Evolutionary conservation across 2,113 vertebrate species (phyloP), one percentile per base, ranked within the genome.

Genomic region (Hucho hucho): DNA sequence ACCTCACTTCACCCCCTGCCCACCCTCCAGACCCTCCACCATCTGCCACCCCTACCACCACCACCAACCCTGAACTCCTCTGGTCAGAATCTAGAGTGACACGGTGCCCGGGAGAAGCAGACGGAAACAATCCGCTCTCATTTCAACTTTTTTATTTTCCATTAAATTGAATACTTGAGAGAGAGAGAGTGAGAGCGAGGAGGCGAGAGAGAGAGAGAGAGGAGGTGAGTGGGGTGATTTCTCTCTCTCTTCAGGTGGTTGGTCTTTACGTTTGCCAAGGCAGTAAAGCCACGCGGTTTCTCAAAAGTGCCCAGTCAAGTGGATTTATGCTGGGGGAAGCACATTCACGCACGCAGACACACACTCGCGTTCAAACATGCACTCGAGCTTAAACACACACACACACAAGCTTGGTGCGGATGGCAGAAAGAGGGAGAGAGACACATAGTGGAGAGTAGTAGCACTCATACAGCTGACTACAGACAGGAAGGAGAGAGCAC

Each of bases 81-180:
- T 87, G 86, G 88, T 90, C 88, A 87, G 85, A 82, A 78, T 75
- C 49, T 53, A 18, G 79, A 74, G 71, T 69, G 85, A 84, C 79
- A 72, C 72, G 24, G 28, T 77, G 70, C 76, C 64, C 76, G 67
- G 77, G 69, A 59, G 28, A 24, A 63, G 47, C 69, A 71, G 76
- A 81, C 7, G 61, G 73, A 81, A 85, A 75, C 72, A 18, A 64
- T 64, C 59, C 70, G 47, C 28, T 83, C 79, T 75, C 58, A 73
- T 76, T 82, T 74, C 56, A 69, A 64, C 49, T 18, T 53, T 53
- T 5, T 53, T 18, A 18, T 53, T 18, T 53, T 18, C 49, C 49
- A 70, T 79, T 72, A 75, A 75, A 83, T 69, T 64, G 28, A n/a
- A 46, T 37, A 68, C 56, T 16, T 47, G 64, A 20, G 29, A 47